Base-by-base conservation (phyloP, 1,140 invertebrate species). In the Apis mellifera region DNA sequence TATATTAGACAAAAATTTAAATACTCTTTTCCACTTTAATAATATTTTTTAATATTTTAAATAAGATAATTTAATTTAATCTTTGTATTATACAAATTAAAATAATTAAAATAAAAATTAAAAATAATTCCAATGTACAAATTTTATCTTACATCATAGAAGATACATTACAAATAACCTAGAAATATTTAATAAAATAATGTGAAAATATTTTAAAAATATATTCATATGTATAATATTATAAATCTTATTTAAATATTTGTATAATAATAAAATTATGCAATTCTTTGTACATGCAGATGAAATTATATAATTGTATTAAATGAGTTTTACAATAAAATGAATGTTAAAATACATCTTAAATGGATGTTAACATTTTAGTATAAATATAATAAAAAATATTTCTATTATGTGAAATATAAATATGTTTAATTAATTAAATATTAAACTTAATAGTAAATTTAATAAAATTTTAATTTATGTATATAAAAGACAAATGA, bases 281-380 rank as follows among this genome's bases (percentile, higher is more conserved):
- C 57, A 84, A 65, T 80, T 73, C n/a, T 68, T 86, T 75, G 76
- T 79, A 86, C 70, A 76, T 77, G 78, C 79, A 66, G 65, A 87
- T 81, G 55, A 62, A 87, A 84, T 73, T 78, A 74, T 69, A 84
- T 78, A n/a, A 78, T 76, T 78, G 59, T 82, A 87, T 81, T 71
- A 52, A 82, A 82, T 55, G 52, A 82, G 42, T 82, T 81, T 87
- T 82, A 70, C 64, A 82, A 81, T 64, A 71, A 62, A 42, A 42
- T 42, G 4, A 2, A 42, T 42, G 4, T 42, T 42, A 42, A 70
- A 54, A 8, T 84, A 68, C 55, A 75, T 42, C 71, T 86, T 81
- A 73, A 4, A 78, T 17, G 32, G 66, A 13, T 73, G 57, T 21
- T n/a, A 78, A 52, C 55, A 60, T 71, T 65, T 77, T 55, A 64